Conservation (phyloP, 2,888 invertebrate genomes). For the Leptodirus hochenwartii region DNA sequence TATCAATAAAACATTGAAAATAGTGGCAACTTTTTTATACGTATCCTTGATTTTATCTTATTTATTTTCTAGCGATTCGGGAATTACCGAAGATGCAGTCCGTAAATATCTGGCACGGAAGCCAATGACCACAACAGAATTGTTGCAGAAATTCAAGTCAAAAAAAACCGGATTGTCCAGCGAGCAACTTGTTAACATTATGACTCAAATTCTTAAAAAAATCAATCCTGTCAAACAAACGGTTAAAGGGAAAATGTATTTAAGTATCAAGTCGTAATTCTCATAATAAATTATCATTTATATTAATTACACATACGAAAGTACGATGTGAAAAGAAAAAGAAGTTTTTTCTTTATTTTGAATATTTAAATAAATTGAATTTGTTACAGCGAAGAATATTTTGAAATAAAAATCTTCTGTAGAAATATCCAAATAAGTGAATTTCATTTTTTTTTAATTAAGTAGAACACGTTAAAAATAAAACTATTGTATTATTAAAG, state of each 20-base stretch:
- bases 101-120: conserved; percentile 87
- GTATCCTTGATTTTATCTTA: too few species aligned
- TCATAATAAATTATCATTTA: background rate
- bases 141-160: conserved; percentile 87
- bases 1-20: conserved; percentile 4
- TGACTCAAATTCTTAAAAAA: conserved; percentile 87
- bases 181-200: conserved; percentile 79
- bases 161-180: conserved; percentile 82
- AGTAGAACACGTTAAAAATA: too few species aligned
- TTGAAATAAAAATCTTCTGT: too few species aligned
- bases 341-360: too few species aligned
- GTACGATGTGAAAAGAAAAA: too few species aligned
- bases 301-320: background rate
- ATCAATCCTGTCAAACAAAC: conserved; percentile 87
- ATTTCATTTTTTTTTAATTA: too few species aligned
- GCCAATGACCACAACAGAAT: conserved; percentile 94
- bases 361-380: too few species aligned
- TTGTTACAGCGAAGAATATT: too few species aligned
- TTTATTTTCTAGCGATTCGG: conserved; percentile 48
- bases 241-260: conserved; percentile 86
- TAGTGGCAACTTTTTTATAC: conserved; percentile 3
- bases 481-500: too few species aligned
- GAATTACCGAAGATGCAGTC: conserved; percentile 88
- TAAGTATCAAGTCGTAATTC: conserved; percentile 55
- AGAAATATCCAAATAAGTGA: too few species aligned